A percentile compares a stretch with the other conserved stretches of the same genome.
These are phyloP conservation scores for Gallinago stenura DNA, from an alignment of 2,797 vertebrate genomes.

Conservation along the genomic window DNA sequence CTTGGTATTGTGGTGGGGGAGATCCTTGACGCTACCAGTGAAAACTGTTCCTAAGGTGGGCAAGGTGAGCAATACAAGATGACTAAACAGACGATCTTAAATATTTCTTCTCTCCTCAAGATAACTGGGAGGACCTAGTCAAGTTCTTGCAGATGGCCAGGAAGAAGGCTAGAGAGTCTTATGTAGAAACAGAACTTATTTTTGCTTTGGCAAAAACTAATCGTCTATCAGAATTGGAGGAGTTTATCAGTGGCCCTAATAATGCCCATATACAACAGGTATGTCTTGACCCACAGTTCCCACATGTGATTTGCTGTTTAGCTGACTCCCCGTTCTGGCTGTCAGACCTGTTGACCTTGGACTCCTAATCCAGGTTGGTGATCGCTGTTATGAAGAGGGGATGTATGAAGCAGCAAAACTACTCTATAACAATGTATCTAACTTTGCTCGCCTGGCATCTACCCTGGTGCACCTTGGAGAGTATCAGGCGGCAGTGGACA, in stretches of 20 bases:
- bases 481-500: slow-evolving; percentile 93
- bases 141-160: slow-evolving; percentile 96
- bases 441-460: slow-evolving; percentile 91
- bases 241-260: slow-evolving; percentile 89
- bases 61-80: background rate
- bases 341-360: background rate
- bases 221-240: slow-evolving; percentile 87
- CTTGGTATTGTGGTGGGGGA: background rate
- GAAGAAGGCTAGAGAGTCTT: slow-evolving; percentile 92
- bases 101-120: slow-evolving; percentile 51
- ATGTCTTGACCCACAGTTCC: background rate
- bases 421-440: slow-evolving; percentile 91
- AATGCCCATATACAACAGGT: slow-evolving; percentile 93
- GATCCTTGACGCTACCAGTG: background rate
- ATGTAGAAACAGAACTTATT: slow-evolving; percentile 93
- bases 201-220: slow-evolving; percentile 96
- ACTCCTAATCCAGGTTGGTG: slow-evolving; percentile 84
- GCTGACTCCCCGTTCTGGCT: background rate
- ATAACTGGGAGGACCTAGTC: slow-evolving; percentile 95
- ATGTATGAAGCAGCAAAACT: slow-evolving; percentile 94
- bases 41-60: background rate
- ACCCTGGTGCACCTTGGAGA: slow-evolving; percentile 93
- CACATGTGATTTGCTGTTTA: background rate
- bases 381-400: slow-evolving; percentile 91
- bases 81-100: background rate